Conservation (phyloP, 2,888 invertebrate species). For the Seladonia tumulorum region DNA sequence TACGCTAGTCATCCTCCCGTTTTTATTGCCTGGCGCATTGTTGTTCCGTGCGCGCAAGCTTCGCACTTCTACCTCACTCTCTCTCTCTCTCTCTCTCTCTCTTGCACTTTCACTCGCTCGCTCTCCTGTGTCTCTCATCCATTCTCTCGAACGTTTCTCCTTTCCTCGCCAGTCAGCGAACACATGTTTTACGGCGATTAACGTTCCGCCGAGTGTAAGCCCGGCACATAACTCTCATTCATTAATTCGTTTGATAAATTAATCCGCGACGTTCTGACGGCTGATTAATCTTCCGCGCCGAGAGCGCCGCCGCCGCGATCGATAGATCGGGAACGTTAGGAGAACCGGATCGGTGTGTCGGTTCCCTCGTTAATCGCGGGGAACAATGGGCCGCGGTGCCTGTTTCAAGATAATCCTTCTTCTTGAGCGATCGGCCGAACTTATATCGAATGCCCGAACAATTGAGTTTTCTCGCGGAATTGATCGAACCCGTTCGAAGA, state of each 20-base stretch:
- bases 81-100: conserved; percentile 5
- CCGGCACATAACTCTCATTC: conserved; percentile 41
- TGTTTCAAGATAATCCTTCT: conserved; percentile 31
- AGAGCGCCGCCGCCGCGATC: conserved; percentile 24
- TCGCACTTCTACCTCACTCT: not conserved
- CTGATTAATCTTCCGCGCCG: conserved; percentile 51
- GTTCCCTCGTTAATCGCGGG: conserved; percentile 33
- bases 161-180: conserved; percentile 20
- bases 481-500: not conserved
- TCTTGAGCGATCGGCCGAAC: conserved; percentile 20
- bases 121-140: not conserved
- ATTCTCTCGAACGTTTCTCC: not conserved
- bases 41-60: conserved; percentile 7
- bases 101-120: conserved; percentile 13
- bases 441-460: conserved; percentile 16
- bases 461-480: not conserved
- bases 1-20: conserved; percentile 36
- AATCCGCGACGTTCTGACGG: conserved; percentile 45
- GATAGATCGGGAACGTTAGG: conserved; percentile 47
- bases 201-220: conserved; percentile 29
- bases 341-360: conserved; percentile 3
- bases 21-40: conserved; percentile 45
- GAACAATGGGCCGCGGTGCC: conserved; percentile 34
- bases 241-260: conserved; percentile 60
- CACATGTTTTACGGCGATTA: conserved; percentile 50